These are phyloP conservation scores for Gryllus bimaculatus DNA, from an alignment of 1,140 invertebrate genomes.

Conservation along the genomic window DNA sequence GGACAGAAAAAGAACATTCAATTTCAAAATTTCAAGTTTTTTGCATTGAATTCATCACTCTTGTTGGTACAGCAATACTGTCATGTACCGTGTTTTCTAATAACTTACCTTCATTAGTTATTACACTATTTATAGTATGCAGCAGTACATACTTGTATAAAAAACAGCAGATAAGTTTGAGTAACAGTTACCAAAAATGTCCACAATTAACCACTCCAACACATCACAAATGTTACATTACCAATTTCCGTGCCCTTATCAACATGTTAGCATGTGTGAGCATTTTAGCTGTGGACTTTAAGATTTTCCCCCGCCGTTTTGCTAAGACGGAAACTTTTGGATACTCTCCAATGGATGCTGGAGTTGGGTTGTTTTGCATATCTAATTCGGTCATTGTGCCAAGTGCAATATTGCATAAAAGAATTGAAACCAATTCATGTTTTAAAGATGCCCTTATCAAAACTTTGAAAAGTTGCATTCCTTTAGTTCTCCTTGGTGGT, in stretches of 20 bases:
- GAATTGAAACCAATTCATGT: background rate
- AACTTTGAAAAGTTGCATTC: constrained; percentile 29
- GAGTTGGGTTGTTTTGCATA: constrained; percentile 84
- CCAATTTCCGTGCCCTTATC: constrained; percentile 56
- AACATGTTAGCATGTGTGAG: constrained; percentile 68
- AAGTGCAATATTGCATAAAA: constrained; percentile 31
- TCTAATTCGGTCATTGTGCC: constrained; percentile 71
- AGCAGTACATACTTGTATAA: background rate
- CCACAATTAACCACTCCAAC: constrained; percentile 19
- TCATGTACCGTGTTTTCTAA: constrained; percentile 15
- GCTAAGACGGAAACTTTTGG: constrained; percentile 83
- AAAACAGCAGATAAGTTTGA: background rate
- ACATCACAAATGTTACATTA: constrained; percentile 44
- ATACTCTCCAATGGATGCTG: constrained; percentile 87
- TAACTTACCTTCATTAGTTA: constrained; percentile 9
- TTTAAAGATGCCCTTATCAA: constrained; percentile 22
- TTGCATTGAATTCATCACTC: constrained; percentile 18
- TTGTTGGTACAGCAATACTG: constrained; percentile 15
- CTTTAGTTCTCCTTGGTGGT: constrained; percentile 61
- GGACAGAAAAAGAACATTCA: background rate
- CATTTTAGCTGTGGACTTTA: constrained; percentile 91
- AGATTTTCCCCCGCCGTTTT: constrained; percentile 69
- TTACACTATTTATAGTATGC: background rate
- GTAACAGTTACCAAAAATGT: background rate
- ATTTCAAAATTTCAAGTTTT: background rate